phyloP scores from a whole-genome alignment of 2,113 vertebrate species.

The Redunca redunca region DNA sequence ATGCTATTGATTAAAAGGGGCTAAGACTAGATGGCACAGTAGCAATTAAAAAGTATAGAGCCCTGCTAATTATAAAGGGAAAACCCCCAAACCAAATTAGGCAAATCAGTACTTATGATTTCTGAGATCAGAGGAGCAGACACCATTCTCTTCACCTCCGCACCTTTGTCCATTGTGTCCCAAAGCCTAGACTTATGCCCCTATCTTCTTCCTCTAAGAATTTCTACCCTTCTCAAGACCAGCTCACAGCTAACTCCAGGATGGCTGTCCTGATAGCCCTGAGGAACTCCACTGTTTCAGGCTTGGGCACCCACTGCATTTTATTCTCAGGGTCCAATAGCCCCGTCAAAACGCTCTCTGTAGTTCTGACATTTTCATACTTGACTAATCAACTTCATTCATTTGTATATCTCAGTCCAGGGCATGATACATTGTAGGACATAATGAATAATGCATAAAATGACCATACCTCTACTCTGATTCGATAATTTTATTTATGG shows the following conservation, averaged over 20 bases:
- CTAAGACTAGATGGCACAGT: conserved; percentile 5
- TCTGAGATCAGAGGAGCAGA: not conserved
- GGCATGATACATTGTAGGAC: not conserved
- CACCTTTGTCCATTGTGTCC: not conserved
- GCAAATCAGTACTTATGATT: not conserved
- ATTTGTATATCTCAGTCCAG: not conserved
- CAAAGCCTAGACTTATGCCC: not conserved
- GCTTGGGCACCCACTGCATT: not conserved
- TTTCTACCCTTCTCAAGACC: not conserved
- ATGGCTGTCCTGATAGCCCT: not conserved
- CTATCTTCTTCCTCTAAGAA: not conserved
- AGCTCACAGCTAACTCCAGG: not conserved
- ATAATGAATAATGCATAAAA: not conserved
- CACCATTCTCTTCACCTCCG: not conserved
- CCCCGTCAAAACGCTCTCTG: not conserved
- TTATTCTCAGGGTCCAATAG: not conserved
- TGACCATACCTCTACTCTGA: not conserved
- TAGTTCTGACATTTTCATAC: not conserved
- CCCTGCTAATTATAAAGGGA: conserved; percentile 34
- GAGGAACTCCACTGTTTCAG: not conserved
- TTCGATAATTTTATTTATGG: not conserved
- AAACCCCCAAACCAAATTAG: not conserved
- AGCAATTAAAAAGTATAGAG: conserved; percentile 10
- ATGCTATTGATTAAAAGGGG: conserved; percentile 8
- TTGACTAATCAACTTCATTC: not conserved